Evolutionary conservation across 2,888 invertebrate species (phyloP).

Genomic region (Sphinx pinastri): DNA sequence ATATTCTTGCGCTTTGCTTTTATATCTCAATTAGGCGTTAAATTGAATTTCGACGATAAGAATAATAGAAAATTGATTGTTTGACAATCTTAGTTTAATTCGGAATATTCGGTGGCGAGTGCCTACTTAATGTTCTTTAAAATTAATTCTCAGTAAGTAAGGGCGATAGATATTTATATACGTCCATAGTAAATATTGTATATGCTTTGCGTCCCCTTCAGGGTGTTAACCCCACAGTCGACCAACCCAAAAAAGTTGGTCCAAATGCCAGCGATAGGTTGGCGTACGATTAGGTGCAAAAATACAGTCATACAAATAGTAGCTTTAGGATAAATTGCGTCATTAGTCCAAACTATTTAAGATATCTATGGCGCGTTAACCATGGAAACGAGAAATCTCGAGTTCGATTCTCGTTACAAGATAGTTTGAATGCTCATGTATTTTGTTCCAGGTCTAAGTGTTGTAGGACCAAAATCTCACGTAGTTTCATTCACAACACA

Average conservation of each 20-base stretch:
- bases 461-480: background rate
- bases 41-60: background rate
- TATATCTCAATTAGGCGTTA: background rate
- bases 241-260: background rate
- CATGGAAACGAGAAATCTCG: background rate
- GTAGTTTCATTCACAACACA: background rate
- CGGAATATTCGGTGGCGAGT: background rate
- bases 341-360: background rate
- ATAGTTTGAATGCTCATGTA: background rate
- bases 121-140: slow-evolving; percentile 8
- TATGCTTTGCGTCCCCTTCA: background rate
- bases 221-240: background rate
- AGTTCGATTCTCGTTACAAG: background rate
- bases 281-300: background rate
- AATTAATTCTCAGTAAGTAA: slow-evolving; percentile 8
- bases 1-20: slow-evolving; percentile 22
- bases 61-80: slow-evolving; percentile 7
- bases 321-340: background rate
- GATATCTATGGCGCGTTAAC: background rate
- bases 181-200: slow-evolving; percentile 19
- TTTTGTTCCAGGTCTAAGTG: background rate
- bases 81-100: slow-evolving; percentile 5
- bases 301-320: background rate
- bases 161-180: slow-evolving; percentile 17
- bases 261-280: background rate